Evolutionary conservation across 2,888 invertebrate genomes (phyloP), one percentile per base, ranked within the genome.

Genomic region (Ceraclea dissimilis): DNA sequence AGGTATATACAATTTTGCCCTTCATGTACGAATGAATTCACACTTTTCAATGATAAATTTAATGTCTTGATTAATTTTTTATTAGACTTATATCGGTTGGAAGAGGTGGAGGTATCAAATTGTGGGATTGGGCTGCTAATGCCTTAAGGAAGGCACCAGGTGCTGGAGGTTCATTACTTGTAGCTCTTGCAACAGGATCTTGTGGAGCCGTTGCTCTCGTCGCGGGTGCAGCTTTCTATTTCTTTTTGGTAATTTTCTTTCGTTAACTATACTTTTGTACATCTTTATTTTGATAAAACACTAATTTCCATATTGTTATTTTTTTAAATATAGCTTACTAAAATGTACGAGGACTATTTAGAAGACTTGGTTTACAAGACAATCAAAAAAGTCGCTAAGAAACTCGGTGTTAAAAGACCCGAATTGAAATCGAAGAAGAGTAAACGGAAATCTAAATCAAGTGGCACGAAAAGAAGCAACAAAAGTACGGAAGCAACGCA

Each of bases 201-300:
- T 90, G 90, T 66, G 91, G 90, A 2, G 87, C 87, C 1, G 74
- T 90, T 5, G 82, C 86, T 0, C 72, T 92, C 51, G 72, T 78
- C 6, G 72, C 82, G 8, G 88, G 85, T 0, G 78, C 81, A 2
- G 73, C 81, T 0, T 83, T 86, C 67, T 88, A 88, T 67, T 83
- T 85, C 44, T 75, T 86, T 59, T 79, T 85, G 79, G 86, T 86
- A 64, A 69, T 67, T 62, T 2, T 19, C 17, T 10, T 34, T 33
- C 19, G n/a, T n/a, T n/a, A n/a, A n/a, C n/a, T n/a, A n/a, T n/a
- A n/a, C n/a, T 6, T n/a, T 44, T 33, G 13, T 33, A 33, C 13
- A 43, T 16, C n/a, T 8, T 43, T 43, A 5, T 16, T 43, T 17
- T 16, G 4, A 43, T 43, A 8, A 43, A 13, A 43, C 13, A 17